Percentiles rank a stretch among this genome's conserved stretches.
These are phyloP conservation scores for Sciurus carolinensis DNA, from an alignment of 2,797 vertebrate species.

Conservation along the genomic window DNA sequence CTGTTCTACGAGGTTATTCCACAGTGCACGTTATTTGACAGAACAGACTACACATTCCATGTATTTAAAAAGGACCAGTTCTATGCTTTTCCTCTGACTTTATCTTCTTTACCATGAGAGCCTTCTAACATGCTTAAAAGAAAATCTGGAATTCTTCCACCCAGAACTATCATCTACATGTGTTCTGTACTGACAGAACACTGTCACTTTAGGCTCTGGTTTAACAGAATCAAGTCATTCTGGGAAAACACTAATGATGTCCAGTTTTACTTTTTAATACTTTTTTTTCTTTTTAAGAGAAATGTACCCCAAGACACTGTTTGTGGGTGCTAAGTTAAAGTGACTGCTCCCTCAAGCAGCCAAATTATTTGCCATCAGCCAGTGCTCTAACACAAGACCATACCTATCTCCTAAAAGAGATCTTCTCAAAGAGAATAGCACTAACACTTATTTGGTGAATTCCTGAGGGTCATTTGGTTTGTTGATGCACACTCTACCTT, in stretches of 20 bases:
- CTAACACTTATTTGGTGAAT: not conserved
- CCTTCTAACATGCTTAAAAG: not conserved
- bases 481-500: not conserved
- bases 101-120: not conserved
- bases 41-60: not conserved
- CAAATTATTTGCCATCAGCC: not conserved
- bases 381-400: not conserved
- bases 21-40: not conserved
- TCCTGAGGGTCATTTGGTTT: not conserved
- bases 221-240: not conserved
- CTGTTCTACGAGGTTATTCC: not conserved
- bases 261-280: constrained; percentile 2
- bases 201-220: not conserved
- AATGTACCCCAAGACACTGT: not conserved
- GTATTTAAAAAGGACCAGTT: not conserved
- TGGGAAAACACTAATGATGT: constrained; percentile 31
- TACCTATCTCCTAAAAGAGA: not conserved
- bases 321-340: not conserved
- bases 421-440: not conserved
- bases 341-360: not conserved
- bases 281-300: not conserved
- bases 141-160: not conserved
- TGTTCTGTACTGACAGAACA: not conserved
- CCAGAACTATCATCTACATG: not conserved
- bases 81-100: not conserved